phyloP scores from a whole-genome alignment of 2,113 vertebrate species.

The Leuciscus idus region DNA sequence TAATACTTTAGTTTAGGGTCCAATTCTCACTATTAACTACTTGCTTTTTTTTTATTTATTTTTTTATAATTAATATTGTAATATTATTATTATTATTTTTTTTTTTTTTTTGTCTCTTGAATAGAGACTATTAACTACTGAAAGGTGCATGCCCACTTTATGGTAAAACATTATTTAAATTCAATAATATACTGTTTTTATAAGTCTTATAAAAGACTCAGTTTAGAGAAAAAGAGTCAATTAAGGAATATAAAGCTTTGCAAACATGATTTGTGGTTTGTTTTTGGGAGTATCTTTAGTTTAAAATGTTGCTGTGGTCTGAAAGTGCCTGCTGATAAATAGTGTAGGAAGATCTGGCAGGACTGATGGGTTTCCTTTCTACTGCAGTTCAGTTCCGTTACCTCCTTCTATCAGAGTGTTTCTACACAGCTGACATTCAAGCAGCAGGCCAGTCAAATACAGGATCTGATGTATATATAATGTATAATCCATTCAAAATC shows the following conservation, averaged over 20 bases:
- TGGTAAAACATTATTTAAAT: no score
- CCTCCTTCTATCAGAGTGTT: not conserved
- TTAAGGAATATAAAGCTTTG: not conserved
- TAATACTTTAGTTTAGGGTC: no score
- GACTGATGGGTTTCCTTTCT: not conserved
- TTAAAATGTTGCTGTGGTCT: not conserved
- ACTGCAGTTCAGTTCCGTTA: not conserved
- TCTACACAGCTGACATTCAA: slow-evolving; percentile 2
- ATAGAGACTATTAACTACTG: no score
- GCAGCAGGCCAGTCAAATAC: not conserved
- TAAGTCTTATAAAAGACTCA: not conserved
- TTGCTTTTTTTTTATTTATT: no score
- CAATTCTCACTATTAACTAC: no score
- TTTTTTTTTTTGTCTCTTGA: no score
- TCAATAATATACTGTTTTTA: no score
- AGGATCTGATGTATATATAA: not conserved
- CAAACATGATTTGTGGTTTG: not conserved
- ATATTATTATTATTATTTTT: no score
- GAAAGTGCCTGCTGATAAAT: not conserved
- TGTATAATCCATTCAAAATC: not conserved
- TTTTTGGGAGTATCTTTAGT: not conserved
- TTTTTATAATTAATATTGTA: no score
- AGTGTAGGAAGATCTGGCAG: not conserved
- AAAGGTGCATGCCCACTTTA: no score
- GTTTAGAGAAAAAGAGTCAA: not conserved